Percentiles rank a stretch among this genome's conserved stretches.
These are phyloP conservation scores for Romanomermis culicivorax DNA, from an alignment of 2,888 invertebrate genomes.

Conservation along the genomic window DNA sequence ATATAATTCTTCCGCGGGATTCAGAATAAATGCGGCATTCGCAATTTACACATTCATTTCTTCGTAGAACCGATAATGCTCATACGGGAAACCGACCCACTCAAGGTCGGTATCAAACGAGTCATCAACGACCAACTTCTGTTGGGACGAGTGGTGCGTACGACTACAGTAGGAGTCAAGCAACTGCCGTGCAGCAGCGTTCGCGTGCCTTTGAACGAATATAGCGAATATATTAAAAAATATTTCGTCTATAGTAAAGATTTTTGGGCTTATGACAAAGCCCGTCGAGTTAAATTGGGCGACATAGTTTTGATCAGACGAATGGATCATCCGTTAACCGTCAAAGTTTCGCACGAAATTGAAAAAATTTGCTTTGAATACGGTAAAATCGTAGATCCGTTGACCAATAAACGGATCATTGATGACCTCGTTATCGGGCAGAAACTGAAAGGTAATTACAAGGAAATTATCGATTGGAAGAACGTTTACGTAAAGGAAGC, in stretches of 20 bases:
- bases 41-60: no score
- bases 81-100: no score
- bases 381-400: slow-evolving; percentile 6
- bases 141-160: slow-evolving; percentile 3
- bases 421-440: background rate
- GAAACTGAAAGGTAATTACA: background rate
- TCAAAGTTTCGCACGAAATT: slow-evolving; percentile 6
- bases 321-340: background rate
- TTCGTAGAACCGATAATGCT: no score
- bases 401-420: slow-evolving; percentile 2
- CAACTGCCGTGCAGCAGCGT: slow-evolving; percentile 14
- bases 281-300: background rate
- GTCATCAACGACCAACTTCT: background rate
- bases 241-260: slow-evolving; percentile 21
- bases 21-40: no score
- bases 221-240: slow-evolving; percentile 22
- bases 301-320: slow-evolving; percentile 6
- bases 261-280: slow-evolving; percentile 20
- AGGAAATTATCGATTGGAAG: background rate
- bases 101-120: background rate
- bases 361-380: slow-evolving; percentile 3
- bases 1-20: no score
- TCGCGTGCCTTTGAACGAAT: slow-evolving; percentile 21
- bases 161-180: background rate
- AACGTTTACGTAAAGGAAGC: no score